phyloP scores from a whole-genome alignment of 92 coral and sea anemone genomes.

The Heliopora coerulea region DNA sequence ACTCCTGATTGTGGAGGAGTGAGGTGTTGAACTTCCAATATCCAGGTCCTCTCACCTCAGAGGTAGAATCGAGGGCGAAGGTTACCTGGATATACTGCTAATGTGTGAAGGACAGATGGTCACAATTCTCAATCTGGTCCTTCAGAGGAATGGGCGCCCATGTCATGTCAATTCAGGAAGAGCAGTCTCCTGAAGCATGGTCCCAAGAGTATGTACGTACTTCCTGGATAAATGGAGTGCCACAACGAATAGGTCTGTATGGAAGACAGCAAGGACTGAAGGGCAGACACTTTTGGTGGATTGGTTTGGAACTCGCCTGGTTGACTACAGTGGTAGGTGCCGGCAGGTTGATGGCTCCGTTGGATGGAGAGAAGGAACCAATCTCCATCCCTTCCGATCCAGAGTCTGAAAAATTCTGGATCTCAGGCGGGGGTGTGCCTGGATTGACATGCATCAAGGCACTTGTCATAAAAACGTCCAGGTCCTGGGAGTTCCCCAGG shows the following conservation, averaged over 20 bases:
- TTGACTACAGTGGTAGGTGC: no score
- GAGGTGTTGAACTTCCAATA: slow-evolving; percentile 39
- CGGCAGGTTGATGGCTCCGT: no score
- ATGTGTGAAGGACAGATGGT: slow-evolving; percentile 33
- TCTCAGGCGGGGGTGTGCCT: no score
- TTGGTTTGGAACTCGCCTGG: not conserved
- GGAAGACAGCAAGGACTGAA: slow-evolving; percentile 1
- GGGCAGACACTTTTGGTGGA: slow-evolving; percentile 3
- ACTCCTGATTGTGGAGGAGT: slow-evolving; percentile 17
- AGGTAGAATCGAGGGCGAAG: not conserved
- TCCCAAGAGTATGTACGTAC: slow-evolving; percentile 38
- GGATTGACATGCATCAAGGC: no score
- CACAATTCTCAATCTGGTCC: not conserved
- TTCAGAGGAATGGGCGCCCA: slow-evolving; percentile 39
- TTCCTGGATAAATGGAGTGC: slow-evolving; percentile 47
- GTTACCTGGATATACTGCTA: slow-evolving; percentile 23
- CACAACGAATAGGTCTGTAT: slow-evolving; percentile 40
- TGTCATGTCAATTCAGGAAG: slow-evolving; percentile 53
- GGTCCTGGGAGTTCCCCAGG: no score
- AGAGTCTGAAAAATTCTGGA: no score
- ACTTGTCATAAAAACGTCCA: no score
- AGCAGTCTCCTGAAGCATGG: slow-evolving; percentile 11
- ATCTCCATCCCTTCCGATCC: no score
- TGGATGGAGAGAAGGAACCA: no score
- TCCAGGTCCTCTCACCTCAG: slow-evolving; percentile 15